Evolutionary conservation across 2,888 invertebrate genomes (phyloP), one percentile per base, ranked within the genome.

Genomic region (Dryadula phaetusa): DNA sequence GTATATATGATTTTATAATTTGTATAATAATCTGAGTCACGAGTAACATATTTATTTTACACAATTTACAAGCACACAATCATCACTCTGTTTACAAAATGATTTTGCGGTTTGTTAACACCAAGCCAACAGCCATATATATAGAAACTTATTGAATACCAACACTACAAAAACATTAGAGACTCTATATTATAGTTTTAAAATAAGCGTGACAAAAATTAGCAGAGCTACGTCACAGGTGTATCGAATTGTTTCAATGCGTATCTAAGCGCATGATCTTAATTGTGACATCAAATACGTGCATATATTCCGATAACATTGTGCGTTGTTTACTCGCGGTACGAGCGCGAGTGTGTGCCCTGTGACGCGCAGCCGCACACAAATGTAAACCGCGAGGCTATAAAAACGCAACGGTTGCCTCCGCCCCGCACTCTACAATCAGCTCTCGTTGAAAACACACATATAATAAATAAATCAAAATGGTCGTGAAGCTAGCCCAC

Each of bases 401-500:
- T 78, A 78, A 75, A 77, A 69, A 62, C 72, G 70, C 54, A 42
- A 58, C 71, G 67, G 65, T 64, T 56, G 14, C 69, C 74, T 40
- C 72, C 75, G 65, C 75, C 75, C 75, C 77, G 68, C 77, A 77
- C 69, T 76, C 72, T 72, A 71, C 75, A 72, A 63, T 70, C 71
- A 72, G 73, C 67, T 64, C 56, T 75, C 66, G 66, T 66, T 70
- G 68, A 63, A 73, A 75, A 61, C 64, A 60, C 62, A 77, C 77
- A 72, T 72, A 62, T 46, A 34, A 56, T 52, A 53, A 46, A 42
- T 47, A 66, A 67, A 42, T 16, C 66, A 64, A 75, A 72, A 79
- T 79, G 79, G 79, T 79, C 73, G 77, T 79, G 70, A 79, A 79
- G 75, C 74, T 79, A 76, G 73, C 77, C 46, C 74, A 74, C 68